phyloP scores from a whole-genome alignment of 64 coral and sea anemone genomes.

The Hydrozoanthus tunicans region DNA sequence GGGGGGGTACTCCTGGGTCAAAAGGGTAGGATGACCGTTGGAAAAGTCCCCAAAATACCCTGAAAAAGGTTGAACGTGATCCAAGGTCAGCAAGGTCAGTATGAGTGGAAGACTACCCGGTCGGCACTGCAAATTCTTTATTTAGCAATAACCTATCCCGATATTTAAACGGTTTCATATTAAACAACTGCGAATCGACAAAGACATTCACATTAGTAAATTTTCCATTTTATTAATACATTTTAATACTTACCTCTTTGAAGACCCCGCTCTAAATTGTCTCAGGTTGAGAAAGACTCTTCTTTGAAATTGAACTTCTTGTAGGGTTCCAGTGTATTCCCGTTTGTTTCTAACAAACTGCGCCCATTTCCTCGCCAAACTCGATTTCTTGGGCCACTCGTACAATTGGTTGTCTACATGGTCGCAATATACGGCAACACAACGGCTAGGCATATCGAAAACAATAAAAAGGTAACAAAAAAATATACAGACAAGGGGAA shows the following conservation, averaged over 20 bases:
- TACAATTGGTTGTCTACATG: conserved; percentile 8
- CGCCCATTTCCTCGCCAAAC: conserved; percentile 6
- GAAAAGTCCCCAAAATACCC: no score
- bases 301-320: neutral
- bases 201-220: neutral
- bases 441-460: neutral
- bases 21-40: no score
- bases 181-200: neutral
- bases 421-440: conserved; percentile 13
- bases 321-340: conserved; percentile 12
- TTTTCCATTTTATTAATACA: conserved; percentile 5
- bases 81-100: no score
- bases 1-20: no score
- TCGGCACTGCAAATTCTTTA: no score
- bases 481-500: neutral
- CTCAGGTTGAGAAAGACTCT: conserved; percentile 24
- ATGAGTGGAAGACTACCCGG: no score
- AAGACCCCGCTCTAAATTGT: conserved; percentile 2
- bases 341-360: conserved; percentile 21
- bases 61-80: no score
- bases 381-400: conserved; percentile 11
- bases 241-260: neutral
- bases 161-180: neutral
- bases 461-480: neutral
- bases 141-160: no score